Evolutionary conservation across 2,888 invertebrate genomes (phyloP), one percentile per base, ranked within the genome.

Genomic region (Xylota segnis): DNA sequence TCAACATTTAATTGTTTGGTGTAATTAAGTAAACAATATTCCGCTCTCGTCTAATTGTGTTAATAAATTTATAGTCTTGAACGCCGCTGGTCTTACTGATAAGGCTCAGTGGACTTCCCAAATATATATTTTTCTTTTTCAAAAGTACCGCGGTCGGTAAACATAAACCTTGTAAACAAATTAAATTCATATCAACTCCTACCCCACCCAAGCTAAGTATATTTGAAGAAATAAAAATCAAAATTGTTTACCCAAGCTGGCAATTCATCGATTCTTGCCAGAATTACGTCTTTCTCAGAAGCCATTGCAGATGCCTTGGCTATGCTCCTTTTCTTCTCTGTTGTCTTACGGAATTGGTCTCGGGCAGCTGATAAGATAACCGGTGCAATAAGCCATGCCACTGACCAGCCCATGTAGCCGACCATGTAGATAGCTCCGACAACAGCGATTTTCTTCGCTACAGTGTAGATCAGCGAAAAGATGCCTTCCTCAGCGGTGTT

Each of bases 201-300:
- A 23, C 40, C 18, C 7, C 32, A 52, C 63, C 43, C 43, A 54
- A 32, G 2, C 9, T 16, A 52, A 43, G 6, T 59, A 29, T 4
- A 34, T 23, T 23, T 4, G 7, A 10, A 52, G 0, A 37, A 71
- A 4, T 7, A 16, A 23, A 43, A 58, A 0, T n/a, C 0, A 27
- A 14, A 50, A 6, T 37, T 65, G 34, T 94, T 94, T 92, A 97
- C 98, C 98, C 98, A 98, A 29, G 98, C 96, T 37, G 98, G 98
- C 89, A 98, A 93, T 92, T 98, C 98, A 90, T 97, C 96, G 68
- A 98, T 94, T 90, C 96, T 94, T 3, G 97, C 97, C 87, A 97
- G 93, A 86, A 98, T 96, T 40, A 98, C 95, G 89, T 96, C 96
- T 92, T 97, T 97, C 92, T 98, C 98, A 65, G 96, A 96, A 0